Evolutionary conservation across 2,888 invertebrate species (phyloP).

Genomic region (Pseudococcus jackbeardsleyi): DNA sequence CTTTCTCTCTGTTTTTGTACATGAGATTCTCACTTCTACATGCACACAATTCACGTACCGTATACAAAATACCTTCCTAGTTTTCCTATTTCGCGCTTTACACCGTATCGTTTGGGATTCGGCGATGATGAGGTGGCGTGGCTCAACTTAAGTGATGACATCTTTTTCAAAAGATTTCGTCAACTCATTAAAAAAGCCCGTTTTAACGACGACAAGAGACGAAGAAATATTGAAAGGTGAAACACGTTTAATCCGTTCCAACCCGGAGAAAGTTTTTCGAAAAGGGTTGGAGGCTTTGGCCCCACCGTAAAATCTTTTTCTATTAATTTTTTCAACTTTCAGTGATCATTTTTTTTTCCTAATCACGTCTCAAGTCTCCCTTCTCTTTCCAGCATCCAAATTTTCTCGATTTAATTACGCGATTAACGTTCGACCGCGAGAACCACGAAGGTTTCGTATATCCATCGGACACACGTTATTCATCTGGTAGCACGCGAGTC

Average conservation of each 20-base stretch:
- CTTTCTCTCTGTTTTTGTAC: neutral
- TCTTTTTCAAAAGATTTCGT: conserved; percentile 64
- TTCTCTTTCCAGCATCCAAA: no score
- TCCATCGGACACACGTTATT: no score
- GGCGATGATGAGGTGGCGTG: neutral
- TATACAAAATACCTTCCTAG: neutral
- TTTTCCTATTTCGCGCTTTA: neutral
- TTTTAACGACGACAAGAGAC: conserved; percentile 25
- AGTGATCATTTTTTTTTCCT: no score
- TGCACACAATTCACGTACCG: neutral
- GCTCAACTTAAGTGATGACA: conserved; percentile 56
- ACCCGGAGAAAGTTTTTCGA: neutral
- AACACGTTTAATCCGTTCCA: conserved; percentile 11
- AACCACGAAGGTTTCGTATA: no score
- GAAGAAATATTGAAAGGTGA: conserved; percentile 61
- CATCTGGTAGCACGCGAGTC: no score
- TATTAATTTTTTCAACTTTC: no score
- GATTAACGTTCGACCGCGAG: no score
- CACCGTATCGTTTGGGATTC: neutral
- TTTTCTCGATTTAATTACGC: no score
- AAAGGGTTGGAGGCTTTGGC: neutral
- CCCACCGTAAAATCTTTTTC: no score
- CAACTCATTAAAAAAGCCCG: conserved; percentile 63
- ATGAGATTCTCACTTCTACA: no score
- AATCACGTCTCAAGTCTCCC: no score